phyloP scores from a whole-genome alignment of 2,797 vertebrate species.

The Decapterus maruadsi region DNA sequence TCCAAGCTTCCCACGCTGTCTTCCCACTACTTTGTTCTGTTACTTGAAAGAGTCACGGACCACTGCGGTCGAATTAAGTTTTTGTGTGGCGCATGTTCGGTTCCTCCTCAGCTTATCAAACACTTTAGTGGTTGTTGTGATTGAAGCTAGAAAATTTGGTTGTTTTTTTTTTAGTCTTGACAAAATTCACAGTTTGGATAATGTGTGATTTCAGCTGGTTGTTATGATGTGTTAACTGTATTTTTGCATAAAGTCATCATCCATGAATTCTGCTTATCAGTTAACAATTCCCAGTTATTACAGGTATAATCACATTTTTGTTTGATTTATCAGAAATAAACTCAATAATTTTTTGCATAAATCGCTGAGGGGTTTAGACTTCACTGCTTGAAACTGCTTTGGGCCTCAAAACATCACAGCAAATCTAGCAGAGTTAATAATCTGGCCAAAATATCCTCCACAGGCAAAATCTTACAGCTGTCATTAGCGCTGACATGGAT shows the following conservation, averaged over 20 bases:
- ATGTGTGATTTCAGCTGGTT: not conserved
- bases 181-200: not conserved
- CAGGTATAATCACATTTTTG: not conserved
- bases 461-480: constrained; percentile 46
- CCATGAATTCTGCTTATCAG: not conserved
- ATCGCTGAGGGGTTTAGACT: not conserved
- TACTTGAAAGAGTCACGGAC: constrained; percentile 26
- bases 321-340: constrained; percentile 17
- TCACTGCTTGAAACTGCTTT: constrained; percentile 10
- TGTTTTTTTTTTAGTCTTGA: not conserved
- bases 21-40: constrained; percentile 32
- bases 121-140: constrained; percentile 5
- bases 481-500: constrained; percentile 62
- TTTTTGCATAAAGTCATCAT: not conserved
- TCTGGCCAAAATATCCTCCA: constrained; percentile 49
- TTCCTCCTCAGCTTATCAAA: constrained; percentile 17
- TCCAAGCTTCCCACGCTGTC: constrained; percentile 51
- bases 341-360: not conserved
- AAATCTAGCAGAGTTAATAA: constrained; percentile 55
- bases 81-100: constrained; percentile 31
- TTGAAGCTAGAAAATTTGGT: not conserved
- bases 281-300: not conserved
- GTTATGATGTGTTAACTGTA: not conserved
- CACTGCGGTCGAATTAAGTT: constrained; percentile 34
- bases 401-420: constrained; percentile 25